Evolutionary conservation across 2,888 invertebrate genomes (phyloP), one percentile per base, ranked within the genome.

Genomic region (Macrophya alboannulata): DNA sequence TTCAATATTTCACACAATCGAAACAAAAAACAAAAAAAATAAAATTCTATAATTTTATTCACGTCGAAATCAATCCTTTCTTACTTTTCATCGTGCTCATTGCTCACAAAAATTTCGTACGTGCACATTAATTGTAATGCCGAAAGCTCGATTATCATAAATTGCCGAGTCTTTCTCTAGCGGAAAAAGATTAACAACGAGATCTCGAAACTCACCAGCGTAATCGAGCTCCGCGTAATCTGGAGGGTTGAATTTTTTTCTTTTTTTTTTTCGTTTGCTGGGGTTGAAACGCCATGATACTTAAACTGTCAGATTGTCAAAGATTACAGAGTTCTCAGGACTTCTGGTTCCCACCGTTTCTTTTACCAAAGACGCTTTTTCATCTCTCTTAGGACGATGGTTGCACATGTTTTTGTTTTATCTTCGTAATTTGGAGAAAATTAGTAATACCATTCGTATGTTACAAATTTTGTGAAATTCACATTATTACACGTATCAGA

Each of bases 221-320:
- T 48, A 76, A 76, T 76, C 76, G 76, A 76, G 31, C 76, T 45
- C 25, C 4, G 25, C 48, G 48, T 76, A 48, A 76, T 76, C 25
- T 48, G 10, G 21, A 76, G 76, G 48, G 76, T 76, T 37, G 48
- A 76, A 48, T 48, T 74, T 76, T 48, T 31, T 31, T 31, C 3
- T 31, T 31, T 3, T 31, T 31, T 31, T 31, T 31, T 31, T 31
- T 31, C 1, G 1, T 31, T 45, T 31, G 71, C 40, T n/a, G 12
- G 76, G 48, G 48, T 45, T 40, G 74, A 25, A 9, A 12, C 45
- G 45, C 48, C 45, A 12, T 48, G 74, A 48, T n/a, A 48, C 12
- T 40, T 21, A 25, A 31, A 45, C 48, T 15, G 74, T 74, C 48
- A 5, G 74, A 48, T 74, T 48, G 74, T n/a, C 45, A 6, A n/a